Base-by-base conservation (phyloP, 1,140 invertebrate species). In the Chelonus insularis region DNA sequence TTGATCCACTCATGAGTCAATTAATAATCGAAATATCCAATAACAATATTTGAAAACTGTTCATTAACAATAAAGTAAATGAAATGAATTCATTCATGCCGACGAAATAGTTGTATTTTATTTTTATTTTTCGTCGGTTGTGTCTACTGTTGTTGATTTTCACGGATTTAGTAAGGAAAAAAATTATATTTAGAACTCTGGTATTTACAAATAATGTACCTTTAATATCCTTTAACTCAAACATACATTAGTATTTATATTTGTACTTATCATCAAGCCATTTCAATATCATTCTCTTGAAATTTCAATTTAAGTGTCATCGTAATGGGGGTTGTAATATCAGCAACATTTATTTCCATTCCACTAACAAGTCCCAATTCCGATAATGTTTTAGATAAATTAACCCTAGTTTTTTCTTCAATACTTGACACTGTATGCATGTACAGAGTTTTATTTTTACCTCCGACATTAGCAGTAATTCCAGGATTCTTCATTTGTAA, bases 371-470 rank as follows among this genome's bases (percentile, higher is more conserved):
- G 74, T 1, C 91, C 93, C 43, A 98, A 78, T 67, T 97, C 95
- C 72, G 82, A 79, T 25, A 98, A 77, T 54, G 91, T 91, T 82
- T 94, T 95, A 56, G 90, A 91, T 25, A 98, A 84, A 82, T 98
- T 97, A 37, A 85, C 86, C 68, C 90, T 86, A 0, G 95, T 97
- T 66, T 87, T 87, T 72, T 91, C 89, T 79, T 97, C 94, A 63
- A 98, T 96, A 66, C 92, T 94, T 60, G 89, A 85, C 2, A 97
- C 90, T 5, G 88, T 91, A 52, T 90, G 88, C 87, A 98, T 96
- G 69, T 97, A 99, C 4, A 99, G 80, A 1, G 96, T 98, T 79
- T 91, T 93, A 73, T 90, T 91, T 77, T 91, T 94, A 3, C 93
- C 94, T 73, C 89, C 84, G 8, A 93, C 83, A 39, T 82, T 84